Conservation (phyloP, 2,113 vertebrate genomes). For the Thryonomys swinderianus region DNA sequence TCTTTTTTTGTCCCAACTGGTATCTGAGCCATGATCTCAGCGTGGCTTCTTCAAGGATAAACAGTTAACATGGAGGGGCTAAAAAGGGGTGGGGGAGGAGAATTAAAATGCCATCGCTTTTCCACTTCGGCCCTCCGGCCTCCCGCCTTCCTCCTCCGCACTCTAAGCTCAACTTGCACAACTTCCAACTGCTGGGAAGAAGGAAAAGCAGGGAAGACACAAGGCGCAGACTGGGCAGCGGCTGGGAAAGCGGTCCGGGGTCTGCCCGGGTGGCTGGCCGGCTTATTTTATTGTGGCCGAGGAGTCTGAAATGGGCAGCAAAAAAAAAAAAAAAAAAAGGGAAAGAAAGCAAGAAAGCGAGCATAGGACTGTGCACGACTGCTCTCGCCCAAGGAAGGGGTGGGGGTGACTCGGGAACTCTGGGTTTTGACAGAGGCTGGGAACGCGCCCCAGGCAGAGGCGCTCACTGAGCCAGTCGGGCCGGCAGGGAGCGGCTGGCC, state of each 20-base stretch:
- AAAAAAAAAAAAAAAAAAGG: too few species aligned
- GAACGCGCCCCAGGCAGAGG: background rate
- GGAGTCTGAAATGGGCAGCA: conserved; percentile 35
- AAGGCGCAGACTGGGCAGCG: background rate
- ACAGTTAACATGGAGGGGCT: conserved; percentile 82
- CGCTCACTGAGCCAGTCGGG: background rate
- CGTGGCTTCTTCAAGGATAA: conserved; percentile 86
- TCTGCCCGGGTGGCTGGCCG: background rate
- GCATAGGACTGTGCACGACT: background rate
- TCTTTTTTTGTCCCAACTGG: conserved; percentile 83
- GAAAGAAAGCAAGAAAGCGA: too few species aligned
- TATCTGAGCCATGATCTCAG: conserved; percentile 85
- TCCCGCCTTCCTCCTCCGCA: conserved; percentile 50
- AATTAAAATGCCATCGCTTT: conserved; percentile 64
- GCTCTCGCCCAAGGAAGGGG: background rate
- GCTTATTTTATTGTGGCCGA: conserved; percentile 2
- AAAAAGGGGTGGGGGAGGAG: conserved; percentile 57
- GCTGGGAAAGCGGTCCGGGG: background rate
- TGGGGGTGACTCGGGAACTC: background rate
- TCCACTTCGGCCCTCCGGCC: conserved; percentile 65
- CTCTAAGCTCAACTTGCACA: conserved; percentile 61
- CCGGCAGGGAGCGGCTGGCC: background rate
- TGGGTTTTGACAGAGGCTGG: conserved; percentile 54
- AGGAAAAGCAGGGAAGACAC: background rate
- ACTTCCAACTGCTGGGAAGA: conserved; percentile 68